Evolutionary conservation across 2,888 invertebrate species (phyloP).

Genomic region (Calameuta idolon): DNA sequence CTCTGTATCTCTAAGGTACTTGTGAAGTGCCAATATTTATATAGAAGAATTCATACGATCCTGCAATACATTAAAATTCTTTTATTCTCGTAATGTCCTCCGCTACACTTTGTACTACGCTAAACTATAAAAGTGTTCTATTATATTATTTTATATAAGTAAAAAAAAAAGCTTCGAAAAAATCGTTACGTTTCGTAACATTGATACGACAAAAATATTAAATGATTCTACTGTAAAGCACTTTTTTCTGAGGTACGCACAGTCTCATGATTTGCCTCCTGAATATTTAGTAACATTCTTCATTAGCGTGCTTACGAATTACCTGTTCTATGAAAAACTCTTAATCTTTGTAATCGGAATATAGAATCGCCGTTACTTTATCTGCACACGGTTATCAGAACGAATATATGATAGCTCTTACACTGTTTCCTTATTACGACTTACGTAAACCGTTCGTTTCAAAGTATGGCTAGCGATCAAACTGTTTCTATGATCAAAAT

Average conservation of each 20-base stretch:
- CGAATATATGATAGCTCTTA: background rate
- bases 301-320: background rate
- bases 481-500: slow-evolving; percentile 43
- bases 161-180: slow-evolving; percentile 33
- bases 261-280: background rate
- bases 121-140: slow-evolving; percentile 44
- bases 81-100: slow-evolving; percentile 43
- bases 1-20: background rate
- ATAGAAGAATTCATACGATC: background rate
- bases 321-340: background rate
- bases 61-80: slow-evolving; percentile 23
- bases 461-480: slow-evolving; percentile 15
- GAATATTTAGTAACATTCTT: background rate
- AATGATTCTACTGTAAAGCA: background rate
- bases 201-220: background rate
- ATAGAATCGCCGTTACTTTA: background rate
- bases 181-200: slow-evolving; percentile 17
- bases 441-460: background rate
- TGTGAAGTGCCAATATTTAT: background rate
- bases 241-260: background rate
- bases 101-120: slow-evolving; percentile 51
- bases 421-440: background rate
- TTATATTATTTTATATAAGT: slow-evolving; percentile 45
- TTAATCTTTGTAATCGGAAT: background rate
- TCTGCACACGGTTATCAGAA: background rate